phyloP scores from a whole-genome alignment of 2,888 invertebrate species.

The Lasioglossum zephyrum region DNA sequence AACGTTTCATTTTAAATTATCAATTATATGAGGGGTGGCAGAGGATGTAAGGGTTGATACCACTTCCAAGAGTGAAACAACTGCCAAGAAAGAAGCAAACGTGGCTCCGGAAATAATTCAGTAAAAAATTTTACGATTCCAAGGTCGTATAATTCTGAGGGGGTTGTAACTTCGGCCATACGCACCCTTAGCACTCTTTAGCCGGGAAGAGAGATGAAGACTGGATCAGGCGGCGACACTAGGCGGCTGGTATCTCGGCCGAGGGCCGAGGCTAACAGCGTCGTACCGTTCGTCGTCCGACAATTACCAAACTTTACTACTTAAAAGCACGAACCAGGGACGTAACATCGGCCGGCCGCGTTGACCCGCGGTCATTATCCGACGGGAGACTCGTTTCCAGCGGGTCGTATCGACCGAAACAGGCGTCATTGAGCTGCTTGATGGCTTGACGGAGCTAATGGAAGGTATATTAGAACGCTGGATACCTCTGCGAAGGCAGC shows the following conservation, averaged over 20 bases:
- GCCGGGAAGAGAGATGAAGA: background rate
- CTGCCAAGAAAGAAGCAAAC: background rate
- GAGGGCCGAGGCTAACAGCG: slow-evolving; percentile 35
- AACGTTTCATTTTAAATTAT: background rate
- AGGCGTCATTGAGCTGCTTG: slow-evolving; percentile 32
- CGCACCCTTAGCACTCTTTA: background rate
- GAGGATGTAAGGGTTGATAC: background rate
- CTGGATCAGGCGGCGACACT: slow-evolving; percentile 22
- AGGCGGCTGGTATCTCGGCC: slow-evolving; percentile 6
- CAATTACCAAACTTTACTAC: slow-evolving; percentile 58
- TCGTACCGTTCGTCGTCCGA: slow-evolving; percentile 35
- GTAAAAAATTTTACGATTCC: background rate
- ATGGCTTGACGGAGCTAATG: slow-evolving; percentile 70
- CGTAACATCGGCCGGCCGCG: background rate
- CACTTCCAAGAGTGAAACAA: background rate
- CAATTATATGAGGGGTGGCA: background rate
- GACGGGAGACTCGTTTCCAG: slow-evolving; percentile 4
- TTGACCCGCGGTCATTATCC: slow-evolving; percentile 40
- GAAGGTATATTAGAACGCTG: slow-evolving; percentile 72
- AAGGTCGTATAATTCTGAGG: background rate
- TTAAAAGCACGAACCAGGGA: slow-evolving; percentile 46
- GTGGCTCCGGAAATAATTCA: background rate
- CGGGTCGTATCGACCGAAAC: slow-evolving; percentile 25
- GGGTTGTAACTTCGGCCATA: background rate
- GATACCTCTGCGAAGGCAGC: background rate